A percentile compares a stretch with the other conserved stretches of the same genome.
Evolutionary conservation across 2,888 invertebrate genomes (phyloP).

Genomic region (Luffia ferchaultella): DNA sequence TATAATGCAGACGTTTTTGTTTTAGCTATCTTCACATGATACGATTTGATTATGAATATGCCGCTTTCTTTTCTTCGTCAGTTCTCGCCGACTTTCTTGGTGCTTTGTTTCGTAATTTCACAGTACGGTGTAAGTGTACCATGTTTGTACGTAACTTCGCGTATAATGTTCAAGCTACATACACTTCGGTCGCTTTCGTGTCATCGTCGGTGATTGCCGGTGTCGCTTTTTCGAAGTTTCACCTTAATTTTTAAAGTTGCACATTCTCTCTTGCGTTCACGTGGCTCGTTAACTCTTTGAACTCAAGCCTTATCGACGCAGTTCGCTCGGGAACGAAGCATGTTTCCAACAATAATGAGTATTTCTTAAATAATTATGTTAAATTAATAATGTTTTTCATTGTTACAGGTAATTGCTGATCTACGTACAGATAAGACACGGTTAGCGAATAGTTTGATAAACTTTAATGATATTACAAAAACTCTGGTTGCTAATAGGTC

Average conservation of each 20-base stretch:
- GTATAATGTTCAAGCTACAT: constrained; percentile 29
- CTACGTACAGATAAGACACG: not conserved
- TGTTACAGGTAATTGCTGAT: not conserved
- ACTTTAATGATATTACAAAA: too few relatives aligned
- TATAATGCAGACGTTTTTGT: constrained; percentile 5
- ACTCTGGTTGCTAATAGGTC: too few relatives aligned
- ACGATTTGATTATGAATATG: constrained; percentile 28
- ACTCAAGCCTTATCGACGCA: constrained; percentile 19
- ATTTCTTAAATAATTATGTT: not conserved
- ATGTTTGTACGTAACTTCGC: constrained; percentile 40
- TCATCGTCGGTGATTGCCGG: constrained; percentile 38
- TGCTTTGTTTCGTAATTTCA: constrained; percentile 52
- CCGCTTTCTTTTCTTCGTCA: constrained; percentile 47
- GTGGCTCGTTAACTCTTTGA: constrained; percentile 33
- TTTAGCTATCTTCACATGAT: constrained; percentile 23
- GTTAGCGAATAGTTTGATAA: too few relatives aligned
- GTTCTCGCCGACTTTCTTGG: constrained; percentile 42
- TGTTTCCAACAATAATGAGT: not conserved
- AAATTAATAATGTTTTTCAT: not conserved
- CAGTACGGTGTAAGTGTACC: constrained; percentile 29
- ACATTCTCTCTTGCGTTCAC: not conserved
- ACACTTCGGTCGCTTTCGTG: constrained; percentile 33
- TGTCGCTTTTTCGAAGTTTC: constrained; percentile 35
- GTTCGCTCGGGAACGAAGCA: not conserved
- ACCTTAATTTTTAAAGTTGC: constrained; percentile 17